A percentile compares a stretch with the other conserved stretches of the same genome.
These are phyloP conservation scores for Butorides virescens DNA, from an alignment of 2,113 vertebrate species.

Conservation along the genomic window DNA sequence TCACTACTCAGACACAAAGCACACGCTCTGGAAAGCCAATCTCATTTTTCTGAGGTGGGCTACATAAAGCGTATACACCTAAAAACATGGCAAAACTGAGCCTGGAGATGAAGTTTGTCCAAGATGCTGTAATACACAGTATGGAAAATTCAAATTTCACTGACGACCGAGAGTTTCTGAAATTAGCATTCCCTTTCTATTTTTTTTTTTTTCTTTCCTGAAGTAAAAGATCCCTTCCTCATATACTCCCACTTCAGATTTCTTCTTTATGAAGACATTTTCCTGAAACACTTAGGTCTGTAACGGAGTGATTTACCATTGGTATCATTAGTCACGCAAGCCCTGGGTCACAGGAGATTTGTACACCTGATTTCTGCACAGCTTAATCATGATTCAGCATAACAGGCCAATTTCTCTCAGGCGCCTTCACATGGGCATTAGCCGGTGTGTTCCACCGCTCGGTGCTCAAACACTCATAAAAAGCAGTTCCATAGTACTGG, in stretches of 20 bases:
- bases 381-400: not conserved
- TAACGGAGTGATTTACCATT: not conserved
- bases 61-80: not conserved
- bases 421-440: not conserved
- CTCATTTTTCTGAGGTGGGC: not conserved
- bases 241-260: not conserved
- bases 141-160: not conserved
- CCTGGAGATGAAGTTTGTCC: not conserved
- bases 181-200: not conserved
- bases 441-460: not conserved
- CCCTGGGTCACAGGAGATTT: not conserved
- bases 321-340: not conserved
- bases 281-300: not conserved
- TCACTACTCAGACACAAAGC: not conserved
- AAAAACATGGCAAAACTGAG: not conserved
- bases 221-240: not conserved
- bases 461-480: not conserved
- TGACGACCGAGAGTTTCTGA: not conserved
- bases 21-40: not conserved
- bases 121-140: not conserved
- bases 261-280: not conserved
- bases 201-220: not conserved
- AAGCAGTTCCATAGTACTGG: not conserved
- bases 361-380: not conserved
- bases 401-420: not conserved